These are phyloP conservation scores for Hemiprocne comata DNA, from an alignment of 2,113 vertebrate species.

Conservation along the genomic window DNA sequence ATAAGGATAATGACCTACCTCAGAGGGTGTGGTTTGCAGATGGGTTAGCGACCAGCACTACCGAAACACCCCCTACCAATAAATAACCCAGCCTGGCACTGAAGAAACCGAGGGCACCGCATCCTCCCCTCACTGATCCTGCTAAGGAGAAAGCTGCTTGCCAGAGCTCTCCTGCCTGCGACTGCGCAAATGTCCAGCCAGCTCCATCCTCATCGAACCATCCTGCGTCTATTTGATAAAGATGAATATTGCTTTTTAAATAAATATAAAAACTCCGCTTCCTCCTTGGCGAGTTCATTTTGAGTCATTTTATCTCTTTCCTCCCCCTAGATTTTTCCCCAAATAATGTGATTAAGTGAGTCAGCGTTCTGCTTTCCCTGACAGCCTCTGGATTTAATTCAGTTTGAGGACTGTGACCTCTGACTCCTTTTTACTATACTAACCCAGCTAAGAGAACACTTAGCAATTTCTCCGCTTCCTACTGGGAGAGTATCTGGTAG, in stretches of 20 bases:
- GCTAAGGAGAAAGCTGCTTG: background rate
- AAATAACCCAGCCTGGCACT: slow-evolving; percentile 3
- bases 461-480: slow-evolving; percentile 82
- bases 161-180: slow-evolving; percentile 14
- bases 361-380: slow-evolving; percentile 80
- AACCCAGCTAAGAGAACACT: slow-evolving; percentile 85
- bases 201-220: slow-evolving; percentile 66
- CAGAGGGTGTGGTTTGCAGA: slow-evolving; percentile 31
- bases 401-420: slow-evolving; percentile 86
- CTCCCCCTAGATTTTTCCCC: slow-evolving; percentile 81
- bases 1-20: slow-evolving; percentile 67
- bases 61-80: slow-evolving; percentile 35
- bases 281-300: slow-evolving; percentile 84
- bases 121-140: slow-evolving; percentile 20
- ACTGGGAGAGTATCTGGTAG: slow-evolving; percentile 78
- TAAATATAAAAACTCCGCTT: slow-evolving; percentile 83
- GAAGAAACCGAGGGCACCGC: slow-evolving; percentile 20
- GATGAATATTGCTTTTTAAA: slow-evolving; percentile 82
- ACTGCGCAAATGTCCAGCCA: slow-evolving; percentile 27
- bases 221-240: slow-evolving; percentile 77
- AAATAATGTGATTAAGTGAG: slow-evolving; percentile 87
- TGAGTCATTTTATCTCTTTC: slow-evolving; percentile 86
- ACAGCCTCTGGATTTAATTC: slow-evolving; percentile 84
- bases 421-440: slow-evolving; percentile 84
- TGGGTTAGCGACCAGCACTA: slow-evolving; percentile 44